A percentile compares a stretch with the other conserved stretches of the same genome.
Conservation (phyloP, 2,888 invertebrate genomes). For the Pecten maximus region DNA sequence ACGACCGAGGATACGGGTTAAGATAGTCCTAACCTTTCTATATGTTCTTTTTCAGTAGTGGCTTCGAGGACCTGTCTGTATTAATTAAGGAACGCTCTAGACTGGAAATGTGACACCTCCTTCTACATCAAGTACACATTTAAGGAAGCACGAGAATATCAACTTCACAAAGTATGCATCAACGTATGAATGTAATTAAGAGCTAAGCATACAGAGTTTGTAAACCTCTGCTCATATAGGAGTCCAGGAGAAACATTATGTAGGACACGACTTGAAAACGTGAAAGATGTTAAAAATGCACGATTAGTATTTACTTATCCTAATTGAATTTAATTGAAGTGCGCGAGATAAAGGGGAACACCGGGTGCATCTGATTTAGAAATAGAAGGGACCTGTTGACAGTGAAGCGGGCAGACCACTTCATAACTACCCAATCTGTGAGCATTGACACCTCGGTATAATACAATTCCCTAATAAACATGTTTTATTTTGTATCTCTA, state of each 20-base stretch:
- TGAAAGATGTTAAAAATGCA: constrained; percentile 14
- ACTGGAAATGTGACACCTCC: not conserved
- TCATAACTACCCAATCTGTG: not conserved
- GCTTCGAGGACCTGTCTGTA: not conserved
- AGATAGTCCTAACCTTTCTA: not conserved
- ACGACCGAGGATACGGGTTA: not conserved
- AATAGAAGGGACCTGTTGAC: constrained; percentile 18
- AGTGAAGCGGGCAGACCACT: not conserved
- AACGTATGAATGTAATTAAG: constrained; percentile 6
- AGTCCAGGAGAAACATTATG: not conserved
- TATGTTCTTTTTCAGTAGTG: not conserved
- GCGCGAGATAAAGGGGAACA: not conserved
- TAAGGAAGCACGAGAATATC: not conserved
- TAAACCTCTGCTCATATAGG: constrained; percentile 19
- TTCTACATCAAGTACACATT: constrained; percentile 20
- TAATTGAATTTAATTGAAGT: constrained; percentile 32
- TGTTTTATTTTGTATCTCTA: constrained; percentile 30
- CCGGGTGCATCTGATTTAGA: constrained; percentile 30
- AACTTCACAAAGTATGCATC: constrained; percentile 29
- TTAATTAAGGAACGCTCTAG: constrained; percentile 1
- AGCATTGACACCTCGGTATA: not conserved
- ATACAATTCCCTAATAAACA: constrained; percentile 26
- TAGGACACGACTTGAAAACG: constrained; percentile 3
- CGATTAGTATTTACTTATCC: constrained; percentile 32
- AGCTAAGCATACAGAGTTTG: not conserved